Percentiles rank a stretch among this genome's conserved stretches.
These are phyloP conservation scores for Camptogramma bilineatum DNA, from an alignment of 2,888 invertebrate species.

Conservation along the genomic window DNA sequence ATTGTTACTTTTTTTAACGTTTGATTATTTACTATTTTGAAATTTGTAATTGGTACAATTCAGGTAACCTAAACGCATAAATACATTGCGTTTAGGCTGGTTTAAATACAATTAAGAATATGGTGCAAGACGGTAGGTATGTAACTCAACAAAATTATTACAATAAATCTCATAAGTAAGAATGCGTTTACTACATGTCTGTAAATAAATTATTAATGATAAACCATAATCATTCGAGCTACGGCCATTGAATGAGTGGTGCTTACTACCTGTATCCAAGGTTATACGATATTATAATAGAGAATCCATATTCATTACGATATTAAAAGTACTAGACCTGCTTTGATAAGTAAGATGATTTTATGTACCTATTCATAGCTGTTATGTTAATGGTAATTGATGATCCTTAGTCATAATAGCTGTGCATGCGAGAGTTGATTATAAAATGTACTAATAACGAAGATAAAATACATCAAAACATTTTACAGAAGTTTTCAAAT, in stretches of 20 bases:
- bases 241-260: constrained; percentile 1
- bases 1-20: too few species aligned
- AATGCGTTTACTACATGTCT: not conserved
- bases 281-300: constrained; percentile 5
- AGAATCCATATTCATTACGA: not conserved
- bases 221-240: constrained; percentile 9
- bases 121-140: too few species aligned
- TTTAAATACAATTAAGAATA: too few species aligned
- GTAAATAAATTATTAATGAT: constrained; percentile 6
- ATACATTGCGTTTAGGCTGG: too few species aligned
- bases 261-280: constrained; percentile 9
- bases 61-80: too few species aligned
- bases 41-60: too few species aligned
- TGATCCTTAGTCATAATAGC: not conserved
- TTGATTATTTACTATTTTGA: too few species aligned
- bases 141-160: too few species aligned
- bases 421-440: not conserved
- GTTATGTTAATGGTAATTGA: not conserved
- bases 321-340: too few species aligned
- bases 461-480: not conserved
- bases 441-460: not conserved
- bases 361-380: not conserved
- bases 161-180: too few species aligned
- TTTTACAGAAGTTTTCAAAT: too few species aligned
- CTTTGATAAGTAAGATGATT: not conserved